Conservation (phyloP, 2,888 invertebrate genomes). For the Mesorhabditis belari region DNA sequence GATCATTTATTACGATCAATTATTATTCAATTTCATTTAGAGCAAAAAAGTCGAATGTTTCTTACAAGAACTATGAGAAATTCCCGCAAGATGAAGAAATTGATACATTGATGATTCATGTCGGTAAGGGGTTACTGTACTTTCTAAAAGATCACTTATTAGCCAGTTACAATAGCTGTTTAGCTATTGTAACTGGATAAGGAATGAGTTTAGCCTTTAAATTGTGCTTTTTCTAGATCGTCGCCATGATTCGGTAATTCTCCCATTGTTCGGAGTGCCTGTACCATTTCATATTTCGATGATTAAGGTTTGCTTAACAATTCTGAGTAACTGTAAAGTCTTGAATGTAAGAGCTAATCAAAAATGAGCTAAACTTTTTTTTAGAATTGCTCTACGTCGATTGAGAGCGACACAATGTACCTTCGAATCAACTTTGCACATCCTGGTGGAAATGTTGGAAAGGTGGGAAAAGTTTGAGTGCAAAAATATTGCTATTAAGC, state of each 20-base stretch:
- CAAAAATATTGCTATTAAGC: background rate
- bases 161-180: too few species aligned
- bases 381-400: conserved; percentile 87
- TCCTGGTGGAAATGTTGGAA: conserved; percentile 86
- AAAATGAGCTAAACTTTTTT: conserved; percentile 1
- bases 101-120: conserved; percentile 83
- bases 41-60: conserved; percentile 75
- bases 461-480: too few species aligned
- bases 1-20: too few species aligned
- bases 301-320: conserved; percentile 65
- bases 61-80: conserved; percentile 83
- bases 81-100: conserved; percentile 93
- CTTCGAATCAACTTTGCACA: conserved; percentile 94
- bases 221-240: conserved; percentile 65
- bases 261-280: conserved; percentile 89
- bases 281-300: conserved; percentile 98
- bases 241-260: conserved; percentile 88
- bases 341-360: background rate
- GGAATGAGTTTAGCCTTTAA: too few species aligned
- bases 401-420: conserved; percentile 97
- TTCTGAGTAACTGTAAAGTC: background rate
- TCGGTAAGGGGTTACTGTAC: conserved; percentile 66
- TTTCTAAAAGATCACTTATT: too few species aligned
- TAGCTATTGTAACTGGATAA: too few species aligned
- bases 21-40: conserved; percentile 11